Conservation (phyloP, 2,888 invertebrate species). For the Sepioteuthis lessoniana region DNA sequence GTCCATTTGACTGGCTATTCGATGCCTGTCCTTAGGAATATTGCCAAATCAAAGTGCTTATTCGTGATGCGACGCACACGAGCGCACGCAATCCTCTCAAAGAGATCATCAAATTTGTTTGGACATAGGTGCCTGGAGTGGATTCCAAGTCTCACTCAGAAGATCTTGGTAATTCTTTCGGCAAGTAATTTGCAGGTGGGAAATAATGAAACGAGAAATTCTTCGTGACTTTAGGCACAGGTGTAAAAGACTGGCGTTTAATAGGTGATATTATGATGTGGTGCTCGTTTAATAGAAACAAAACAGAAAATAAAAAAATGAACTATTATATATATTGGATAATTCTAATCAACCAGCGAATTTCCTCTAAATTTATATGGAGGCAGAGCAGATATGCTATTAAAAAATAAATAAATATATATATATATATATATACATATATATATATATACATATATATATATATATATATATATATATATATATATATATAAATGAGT, state of each 20-base stretch:
- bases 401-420: too few relatives aligned
- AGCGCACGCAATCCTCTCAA: background rate
- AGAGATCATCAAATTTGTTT: background rate
- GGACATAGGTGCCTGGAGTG: background rate
- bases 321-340: too few relatives aligned
- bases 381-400: too few relatives aligned
- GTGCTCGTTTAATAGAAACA: background rate
- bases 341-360: background rate
- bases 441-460: background rate
- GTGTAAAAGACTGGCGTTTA: too few relatives aligned
- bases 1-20: background rate
- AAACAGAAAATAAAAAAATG: too few relatives aligned
- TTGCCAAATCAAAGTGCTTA: background rate
- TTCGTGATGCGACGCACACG: background rate
- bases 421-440: too few relatives aligned
- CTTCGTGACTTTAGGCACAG: background rate
- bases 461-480: conserved; percentile 33
- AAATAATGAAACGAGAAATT: background rate
- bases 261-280: background rate
- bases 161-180: background rate
- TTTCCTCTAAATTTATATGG: too few relatives aligned
- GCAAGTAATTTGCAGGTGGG: background rate
- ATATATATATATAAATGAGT: background rate
- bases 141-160: background rate
- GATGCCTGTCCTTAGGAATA: background rate